Percentiles rank a stretch among this genome's conserved stretches.
Evolutionary conservation across 2,888 invertebrate genomes (phyloP).

Genomic region (Cordilura impudica): DNA sequence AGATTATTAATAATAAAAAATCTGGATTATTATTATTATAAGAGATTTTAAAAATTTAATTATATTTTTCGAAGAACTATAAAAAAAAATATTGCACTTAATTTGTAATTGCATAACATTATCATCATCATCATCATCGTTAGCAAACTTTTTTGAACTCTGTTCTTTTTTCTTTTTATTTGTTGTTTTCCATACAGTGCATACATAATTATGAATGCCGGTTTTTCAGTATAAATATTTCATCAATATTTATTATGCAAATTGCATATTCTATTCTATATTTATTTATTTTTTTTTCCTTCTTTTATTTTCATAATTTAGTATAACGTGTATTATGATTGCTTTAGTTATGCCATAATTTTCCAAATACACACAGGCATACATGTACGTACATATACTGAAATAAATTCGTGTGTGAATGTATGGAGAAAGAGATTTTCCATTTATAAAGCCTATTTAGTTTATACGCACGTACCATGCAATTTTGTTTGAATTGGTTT

Average conservation of each 20-base stretch:
- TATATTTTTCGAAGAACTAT: too few species aligned
- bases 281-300: conserved; percentile 39
- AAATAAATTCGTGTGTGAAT: too few species aligned
- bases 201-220: conserved; percentile 30
- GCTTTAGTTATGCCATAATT: conserved; percentile 59
- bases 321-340: conserved; percentile 49
- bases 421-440: background rate
- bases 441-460: conserved; percentile 47
- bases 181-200: background rate
- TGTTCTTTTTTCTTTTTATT: background rate
- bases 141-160: background rate
- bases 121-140: background rate
- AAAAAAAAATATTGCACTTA: background rate
- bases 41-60: too few species aligned
- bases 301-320: conserved; percentile 25
- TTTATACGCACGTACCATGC: conserved; percentile 57
- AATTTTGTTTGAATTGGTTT: conserved; percentile 54
- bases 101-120: background rate
- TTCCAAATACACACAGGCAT: conserved; percentile 28
- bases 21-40: too few species aligned
- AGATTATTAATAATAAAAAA: too few species aligned
- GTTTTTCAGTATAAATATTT: conserved; percentile 51
- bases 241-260: conserved; percentile 65
- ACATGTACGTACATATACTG: too few species aligned
- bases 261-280: conserved; percentile 62